Evolutionary conservation across 2,797 vertebrate species (phyloP), one percentile per base, ranked within the genome.

Genomic region (Macroramphosus scolopax): DNA sequence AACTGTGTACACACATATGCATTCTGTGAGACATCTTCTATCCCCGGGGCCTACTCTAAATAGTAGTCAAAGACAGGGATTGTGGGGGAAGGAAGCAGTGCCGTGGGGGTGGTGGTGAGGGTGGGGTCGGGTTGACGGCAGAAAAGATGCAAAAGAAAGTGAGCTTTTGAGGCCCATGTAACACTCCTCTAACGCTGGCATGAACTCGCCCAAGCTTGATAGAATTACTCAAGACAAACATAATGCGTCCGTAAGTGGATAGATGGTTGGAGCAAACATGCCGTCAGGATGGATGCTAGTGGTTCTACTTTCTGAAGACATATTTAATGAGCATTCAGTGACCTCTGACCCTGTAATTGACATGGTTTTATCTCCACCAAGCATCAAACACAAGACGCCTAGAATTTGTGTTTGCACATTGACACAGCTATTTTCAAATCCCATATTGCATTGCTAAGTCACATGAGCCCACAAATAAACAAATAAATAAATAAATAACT

Each of bases 41-140:
- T 79, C 83, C 81, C 61, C 47, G 13, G 79, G 88, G 80, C 72
- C 66, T 75, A 73, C 80, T 85, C 74, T 67, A 87, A 82, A 87
- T 86, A 84, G 67, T 40, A 53, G 75, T 86, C 74, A 86, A 85
- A 86, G 72, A 78, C 70, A 77, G 54, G 72, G 73, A 85, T 76
- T 87, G 77, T 79, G 68, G 66, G 71, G 69, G 73, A 66, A 68
- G 74, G 76, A 78, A 51, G 59, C 54, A 35, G 38, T 1, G 9
- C 45, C n/a, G n/a, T n/a, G n/a, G n/a, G n/a, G n/a, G n/a, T n/a
- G n/a, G n/a, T 38, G 49, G 36, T 44, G 75, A 66, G 62, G 62
- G 59, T 5, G 13, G 65, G 55, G 69, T 5, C 14, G 17, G 9
- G 17, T 45, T 50, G 20, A 51, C 8, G n/a, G 28, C n/a, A 59